These are phyloP conservation scores for Heliconius hewitsoni DNA, from an alignment of 1,140 invertebrate species.

Conservation along the genomic window DNA sequence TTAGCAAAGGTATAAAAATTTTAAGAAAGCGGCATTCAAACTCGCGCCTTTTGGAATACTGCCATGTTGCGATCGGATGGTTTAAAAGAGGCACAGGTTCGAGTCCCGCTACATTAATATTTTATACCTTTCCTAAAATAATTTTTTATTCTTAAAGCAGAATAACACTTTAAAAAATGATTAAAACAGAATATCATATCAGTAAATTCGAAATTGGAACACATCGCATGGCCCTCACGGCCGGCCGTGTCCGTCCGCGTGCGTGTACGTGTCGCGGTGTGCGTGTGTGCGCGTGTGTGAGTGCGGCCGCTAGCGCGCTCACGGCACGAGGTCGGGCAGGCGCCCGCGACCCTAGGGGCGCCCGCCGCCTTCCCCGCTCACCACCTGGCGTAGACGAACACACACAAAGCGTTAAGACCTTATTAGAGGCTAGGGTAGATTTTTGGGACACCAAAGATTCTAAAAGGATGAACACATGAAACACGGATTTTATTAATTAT, in stretches of 20 bases:
- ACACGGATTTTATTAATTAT: too few relatives aligned
- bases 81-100: too few relatives aligned
- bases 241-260: slow-evolving; percentile 4
- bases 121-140: too few relatives aligned
- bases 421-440: too few relatives aligned
- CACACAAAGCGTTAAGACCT: slow-evolving; percentile 5
- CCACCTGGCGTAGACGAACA: slow-evolving; percentile 56
- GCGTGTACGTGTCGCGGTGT: slow-evolving; percentile 33
- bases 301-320: slow-evolving; percentile 60
- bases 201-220: slow-evolving; percentile 7
- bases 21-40: too few relatives aligned
- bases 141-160: too few relatives aligned
- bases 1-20: too few relatives aligned
- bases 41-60: too few relatives aligned
- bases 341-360: slow-evolving; percentile 81
- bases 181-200: neutral
- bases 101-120: too few relatives aligned
- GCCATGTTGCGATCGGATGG: too few relatives aligned
- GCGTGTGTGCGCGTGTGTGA: slow-evolving; percentile 39
- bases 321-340: slow-evolving; percentile 82
- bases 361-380: slow-evolving; percentile 63
- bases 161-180: neutral
- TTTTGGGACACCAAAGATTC: too few relatives aligned
- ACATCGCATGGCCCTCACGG: neutral
- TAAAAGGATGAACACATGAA: too few relatives aligned